Conservation (phyloP, 1,140 invertebrate species). For the Orchestia grillus region DNA sequence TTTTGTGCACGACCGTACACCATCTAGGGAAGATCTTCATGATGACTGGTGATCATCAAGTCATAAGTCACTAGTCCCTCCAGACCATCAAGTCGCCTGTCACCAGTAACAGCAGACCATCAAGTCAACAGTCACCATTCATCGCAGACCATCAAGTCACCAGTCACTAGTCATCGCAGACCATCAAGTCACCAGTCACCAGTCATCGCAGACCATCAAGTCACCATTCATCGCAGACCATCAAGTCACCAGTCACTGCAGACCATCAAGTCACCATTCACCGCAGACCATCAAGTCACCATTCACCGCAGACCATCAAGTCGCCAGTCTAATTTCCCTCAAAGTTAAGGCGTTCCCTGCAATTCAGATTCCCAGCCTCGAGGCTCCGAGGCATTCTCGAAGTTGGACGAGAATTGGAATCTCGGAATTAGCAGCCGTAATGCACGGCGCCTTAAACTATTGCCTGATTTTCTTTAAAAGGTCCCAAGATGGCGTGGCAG, state of each 20-base stretch:
- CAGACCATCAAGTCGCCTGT: no score
- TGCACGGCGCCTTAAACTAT: not conserved
- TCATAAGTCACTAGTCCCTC: no score
- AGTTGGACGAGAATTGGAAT: not conserved
- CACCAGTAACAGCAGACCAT: no score
- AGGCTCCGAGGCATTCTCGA: not conserved
- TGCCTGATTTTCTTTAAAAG: not conserved
- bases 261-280: not conserved
- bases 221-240: not conserved
- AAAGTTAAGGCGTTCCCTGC: not conserved
- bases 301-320: not conserved
- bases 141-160: no score
- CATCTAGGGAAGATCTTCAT: no score
- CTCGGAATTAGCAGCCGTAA: not conserved
- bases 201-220: no score
- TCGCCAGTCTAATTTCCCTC: not conserved
- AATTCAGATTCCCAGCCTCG: not conserved
- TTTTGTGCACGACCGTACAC: no score
- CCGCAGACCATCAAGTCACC: not conserved
- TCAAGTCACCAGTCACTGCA: not conserved
- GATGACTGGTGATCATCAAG: no score
- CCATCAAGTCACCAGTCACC: no score
- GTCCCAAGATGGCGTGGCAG: not conserved
- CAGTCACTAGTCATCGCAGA: no score
- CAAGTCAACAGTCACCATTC: no score